phyloP scores from a whole-genome alignment of 2,888 invertebrate species.

The Tryphoninae sp. region DNA sequence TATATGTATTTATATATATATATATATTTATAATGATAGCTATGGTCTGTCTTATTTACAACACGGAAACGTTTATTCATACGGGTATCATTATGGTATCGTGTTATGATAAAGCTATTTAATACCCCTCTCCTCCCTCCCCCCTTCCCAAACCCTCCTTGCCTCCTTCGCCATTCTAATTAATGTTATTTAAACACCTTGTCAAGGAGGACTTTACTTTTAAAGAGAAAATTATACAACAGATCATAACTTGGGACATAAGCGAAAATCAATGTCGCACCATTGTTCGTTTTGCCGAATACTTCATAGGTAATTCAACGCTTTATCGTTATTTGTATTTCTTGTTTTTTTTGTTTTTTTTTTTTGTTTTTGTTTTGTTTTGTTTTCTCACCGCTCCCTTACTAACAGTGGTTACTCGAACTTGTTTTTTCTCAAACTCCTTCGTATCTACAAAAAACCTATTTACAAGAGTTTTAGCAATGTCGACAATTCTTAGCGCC shows the following conservation, averaged over 20 bases:
- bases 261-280: constrained; percentile 60
- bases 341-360: constrained; percentile 1
- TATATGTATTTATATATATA: constrained; percentile 64
- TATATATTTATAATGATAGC: constrained; percentile 65
- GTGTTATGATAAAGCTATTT: constrained; percentile 57
- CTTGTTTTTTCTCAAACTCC: not conserved
- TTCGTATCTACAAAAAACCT: constrained; percentile 58
- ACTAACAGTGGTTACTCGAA: constrained; percentile 12
- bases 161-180: not conserved
- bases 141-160: not conserved
- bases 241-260: constrained; percentile 54
- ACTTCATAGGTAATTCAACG: constrained; percentile 55
- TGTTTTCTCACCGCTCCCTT: not conserved
- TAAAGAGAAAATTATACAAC: constrained; percentile 53
- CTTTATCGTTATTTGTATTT: constrained; percentile 8
- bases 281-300: constrained; percentile 62
- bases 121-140: constrained; percentile 8
- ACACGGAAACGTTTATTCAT: constrained; percentile 74
- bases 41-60: constrained; percentile 75
- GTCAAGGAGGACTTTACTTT: constrained; percentile 26
- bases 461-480: constrained; percentile 55
- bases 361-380: too few relatives aligned
- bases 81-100: constrained; percentile 44
- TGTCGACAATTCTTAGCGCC: constrained; percentile 40
- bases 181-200: constrained; percentile 41